Conservation (phyloP, 2,113 vertebrate genomes). For the Pelecanus crispus region DNA sequence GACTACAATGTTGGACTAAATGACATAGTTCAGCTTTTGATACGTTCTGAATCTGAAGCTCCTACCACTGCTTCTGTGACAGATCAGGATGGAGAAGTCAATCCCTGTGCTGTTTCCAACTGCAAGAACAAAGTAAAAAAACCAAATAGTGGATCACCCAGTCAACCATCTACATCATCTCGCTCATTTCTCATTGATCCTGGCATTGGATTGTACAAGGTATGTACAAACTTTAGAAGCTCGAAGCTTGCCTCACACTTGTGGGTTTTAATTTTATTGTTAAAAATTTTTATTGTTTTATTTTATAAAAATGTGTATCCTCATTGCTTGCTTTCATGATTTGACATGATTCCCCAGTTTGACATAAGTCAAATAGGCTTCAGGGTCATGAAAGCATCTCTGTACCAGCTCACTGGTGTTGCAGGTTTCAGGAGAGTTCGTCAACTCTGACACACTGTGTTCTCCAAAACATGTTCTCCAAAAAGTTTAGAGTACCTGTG, state of each 20-base stretch:
- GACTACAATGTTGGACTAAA: conserved; percentile 94
- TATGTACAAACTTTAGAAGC: conserved; percentile 56
- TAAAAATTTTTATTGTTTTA: background rate
- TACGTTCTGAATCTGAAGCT: conserved; percentile 83
- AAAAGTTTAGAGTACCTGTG: background rate
- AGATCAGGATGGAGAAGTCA: conserved; percentile 72
- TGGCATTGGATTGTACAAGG: conserved; percentile 89
- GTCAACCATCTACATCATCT: conserved; percentile 82
- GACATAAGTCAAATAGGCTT: background rate
- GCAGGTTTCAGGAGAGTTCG: background rate
- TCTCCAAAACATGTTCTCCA: background rate
- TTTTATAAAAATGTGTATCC: background rate
- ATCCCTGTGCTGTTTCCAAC: conserved; percentile 43
- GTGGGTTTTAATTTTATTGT: background rate
- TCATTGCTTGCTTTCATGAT: background rate
- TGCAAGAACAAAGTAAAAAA: conserved; percentile 79
- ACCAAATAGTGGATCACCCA: conserved; percentile 60
- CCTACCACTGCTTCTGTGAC: conserved; percentile 77
- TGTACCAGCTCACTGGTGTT: background rate
- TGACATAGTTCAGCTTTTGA: conserved; percentile 91
- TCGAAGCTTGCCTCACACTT: background rate
- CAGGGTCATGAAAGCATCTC: background rate
- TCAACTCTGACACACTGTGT: background rate
- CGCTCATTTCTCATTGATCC: conserved; percentile 78
- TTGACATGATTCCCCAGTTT: background rate